These are phyloP conservation scores for Turritopsis dohrnii DNA, from an alignment of 30 jellyfish, hydroid and myxozoan genomes.

Conservation along the genomic window DNA sequence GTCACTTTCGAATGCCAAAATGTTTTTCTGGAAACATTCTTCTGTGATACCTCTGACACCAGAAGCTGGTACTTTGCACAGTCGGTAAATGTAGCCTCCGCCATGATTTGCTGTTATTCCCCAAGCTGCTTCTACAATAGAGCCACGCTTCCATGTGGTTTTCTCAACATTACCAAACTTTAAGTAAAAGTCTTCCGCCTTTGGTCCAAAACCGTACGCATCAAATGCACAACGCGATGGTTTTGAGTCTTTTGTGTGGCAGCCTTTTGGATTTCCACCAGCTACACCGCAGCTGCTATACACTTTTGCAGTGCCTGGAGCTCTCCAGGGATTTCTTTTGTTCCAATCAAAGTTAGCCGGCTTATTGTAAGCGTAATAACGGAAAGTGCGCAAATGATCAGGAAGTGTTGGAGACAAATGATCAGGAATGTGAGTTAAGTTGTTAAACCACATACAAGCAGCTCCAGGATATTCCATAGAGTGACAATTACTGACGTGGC, in stretches of 20 bases:
- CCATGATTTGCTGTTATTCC: neutral
- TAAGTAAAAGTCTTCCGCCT: neutral
- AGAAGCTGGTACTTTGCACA: neutral
- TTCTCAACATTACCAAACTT: neutral
- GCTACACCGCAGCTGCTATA: neutral
- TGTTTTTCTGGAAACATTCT: no score
- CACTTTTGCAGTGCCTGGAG: no score
- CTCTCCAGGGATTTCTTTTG: neutral
- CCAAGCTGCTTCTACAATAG: neutral
- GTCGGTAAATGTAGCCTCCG: neutral
- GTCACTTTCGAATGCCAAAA: neutral
- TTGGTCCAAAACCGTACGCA: neutral
- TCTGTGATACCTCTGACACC: neutral
- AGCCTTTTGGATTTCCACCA: neutral
- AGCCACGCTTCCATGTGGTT: neutral
- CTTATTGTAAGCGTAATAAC: neutral
- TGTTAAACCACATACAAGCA: neutral
- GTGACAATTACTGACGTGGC: neutral
- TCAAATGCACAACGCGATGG: neutral
- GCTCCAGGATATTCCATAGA: neutral
- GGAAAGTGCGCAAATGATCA: neutral
- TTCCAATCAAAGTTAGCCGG: neutral
- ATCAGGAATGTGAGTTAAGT: neutral
- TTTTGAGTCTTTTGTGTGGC: neutral
- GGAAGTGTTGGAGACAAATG: neutral